These are phyloP conservation scores for Antheraea yamamai DNA, from an alignment of 2,888 invertebrate genomes.

Conservation along the genomic window DNA sequence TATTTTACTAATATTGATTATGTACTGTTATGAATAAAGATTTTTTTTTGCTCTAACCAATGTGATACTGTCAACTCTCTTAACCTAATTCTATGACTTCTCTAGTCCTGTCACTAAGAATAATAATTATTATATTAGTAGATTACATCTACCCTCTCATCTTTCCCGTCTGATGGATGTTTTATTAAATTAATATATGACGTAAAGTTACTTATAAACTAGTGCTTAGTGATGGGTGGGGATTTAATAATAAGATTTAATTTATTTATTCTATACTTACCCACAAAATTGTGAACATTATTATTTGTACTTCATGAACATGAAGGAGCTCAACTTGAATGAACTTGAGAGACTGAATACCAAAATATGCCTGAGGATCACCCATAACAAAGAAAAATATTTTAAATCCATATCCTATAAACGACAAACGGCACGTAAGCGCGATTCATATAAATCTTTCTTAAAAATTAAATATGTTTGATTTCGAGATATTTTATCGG, in stretches of 20 bases:
- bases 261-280: slow-evolving; percentile 57
- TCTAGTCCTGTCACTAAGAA: slow-evolving; percentile 57
- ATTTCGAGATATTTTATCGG: slow-evolving; percentile 1
- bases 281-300: slow-evolving; percentile 39
- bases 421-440: background rate
- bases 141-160: slow-evolving; percentile 69
- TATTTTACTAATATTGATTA: slow-evolving; percentile 39
- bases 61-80: slow-evolving; percentile 53
- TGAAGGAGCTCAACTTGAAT: slow-evolving; percentile 12
- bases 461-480: slow-evolving; percentile 11
- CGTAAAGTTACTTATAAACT: slow-evolving; percentile 55
- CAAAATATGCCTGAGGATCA: background rate
- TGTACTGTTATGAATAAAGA: slow-evolving; percentile 21
- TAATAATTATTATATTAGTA: slow-evolving; percentile 61
- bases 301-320: slow-evolving; percentile 56
- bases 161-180: slow-evolving; percentile 43
- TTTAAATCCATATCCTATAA: background rate
- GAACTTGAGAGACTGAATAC: background rate
- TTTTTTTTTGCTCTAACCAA: slow-evolving; percentile 30
- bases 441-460: slow-evolving; percentile 11
- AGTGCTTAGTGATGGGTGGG: slow-evolving; percentile 58
- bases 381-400: background rate
- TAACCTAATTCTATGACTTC: slow-evolving; percentile 59
- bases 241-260: slow-evolving; percentile 43
- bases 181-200: slow-evolving; percentile 47